Conservation (phyloP, 2,113 vertebrate genomes). For the Paradoxurus hermaphroditus region DNA sequence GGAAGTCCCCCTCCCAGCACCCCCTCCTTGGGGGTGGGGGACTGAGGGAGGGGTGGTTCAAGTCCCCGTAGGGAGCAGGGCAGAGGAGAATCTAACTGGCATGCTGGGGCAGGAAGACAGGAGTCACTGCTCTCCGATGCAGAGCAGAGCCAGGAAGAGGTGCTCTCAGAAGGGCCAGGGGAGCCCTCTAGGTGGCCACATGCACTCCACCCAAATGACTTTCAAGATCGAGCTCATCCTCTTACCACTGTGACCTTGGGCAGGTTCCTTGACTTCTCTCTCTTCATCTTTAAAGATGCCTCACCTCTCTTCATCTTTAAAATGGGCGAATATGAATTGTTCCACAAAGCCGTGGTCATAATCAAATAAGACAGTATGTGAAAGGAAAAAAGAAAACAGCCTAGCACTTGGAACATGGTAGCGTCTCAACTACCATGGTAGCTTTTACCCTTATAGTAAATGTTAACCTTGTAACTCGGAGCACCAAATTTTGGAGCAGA, state of each 20-base stretch:
- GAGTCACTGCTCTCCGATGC: background rate
- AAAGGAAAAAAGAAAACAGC: background rate
- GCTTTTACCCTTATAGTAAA: background rate
- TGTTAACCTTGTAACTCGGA: background rate
- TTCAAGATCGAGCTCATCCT: background rate
- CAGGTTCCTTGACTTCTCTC: background rate
- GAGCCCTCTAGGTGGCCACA: background rate
- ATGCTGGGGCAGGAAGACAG: background rate
- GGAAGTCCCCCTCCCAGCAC: background rate
- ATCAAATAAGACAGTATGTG: background rate
- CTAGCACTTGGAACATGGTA: background rate
- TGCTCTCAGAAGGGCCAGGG: background rate
- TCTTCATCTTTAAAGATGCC: constrained; percentile 22
- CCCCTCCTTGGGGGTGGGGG: background rate
- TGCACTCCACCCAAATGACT: background rate
- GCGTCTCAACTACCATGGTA: background rate
- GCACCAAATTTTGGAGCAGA: background rate
- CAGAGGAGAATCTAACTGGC: background rate
- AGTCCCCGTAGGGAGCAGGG: background rate
- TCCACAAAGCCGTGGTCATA: background rate
- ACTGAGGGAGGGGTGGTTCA: background rate
- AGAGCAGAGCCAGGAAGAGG: background rate
- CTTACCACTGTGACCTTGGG: background rate
- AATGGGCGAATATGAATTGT: background rate
- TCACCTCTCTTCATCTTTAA: background rate